Conservation (phyloP, 2,888 invertebrate genomes). For the Xylocampa areola region DNA sequence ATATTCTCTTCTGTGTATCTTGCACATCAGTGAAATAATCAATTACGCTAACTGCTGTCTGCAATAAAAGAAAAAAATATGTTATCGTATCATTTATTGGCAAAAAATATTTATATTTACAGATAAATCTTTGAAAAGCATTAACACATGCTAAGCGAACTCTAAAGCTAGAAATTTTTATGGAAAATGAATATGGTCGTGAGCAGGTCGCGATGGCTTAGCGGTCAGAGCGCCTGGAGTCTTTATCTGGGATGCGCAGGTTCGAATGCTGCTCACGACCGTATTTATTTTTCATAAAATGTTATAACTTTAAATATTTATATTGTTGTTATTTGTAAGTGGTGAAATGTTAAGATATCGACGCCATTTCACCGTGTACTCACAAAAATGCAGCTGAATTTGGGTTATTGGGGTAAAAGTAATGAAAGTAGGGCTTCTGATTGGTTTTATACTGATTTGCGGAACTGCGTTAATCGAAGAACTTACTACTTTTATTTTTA, state of each 20-base stretch:
- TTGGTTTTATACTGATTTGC: constrained; percentile 43
- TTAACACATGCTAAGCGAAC: too few species aligned
- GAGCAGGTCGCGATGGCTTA: too few species aligned
- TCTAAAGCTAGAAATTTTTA: too few species aligned
- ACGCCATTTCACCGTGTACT: constrained; percentile 28
- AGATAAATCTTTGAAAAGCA: too few species aligned
- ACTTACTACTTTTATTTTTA: constrained; percentile 2
- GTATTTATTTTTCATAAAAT: too few species aligned
- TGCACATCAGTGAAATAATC: constrained; percentile 22
- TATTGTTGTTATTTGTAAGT: constrained; percentile 35
- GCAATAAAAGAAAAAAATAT: constrained; percentile 44
- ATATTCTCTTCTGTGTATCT: constrained; percentile 9
- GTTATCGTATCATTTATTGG: constrained; percentile 31
- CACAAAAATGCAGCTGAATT: constrained; percentile 29
- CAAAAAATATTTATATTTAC: too few species aligned
- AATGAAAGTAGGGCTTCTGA: constrained; percentile 44
- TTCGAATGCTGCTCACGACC: too few species aligned
- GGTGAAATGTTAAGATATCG: constrained; percentile 38
- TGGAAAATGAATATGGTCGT: too few species aligned
- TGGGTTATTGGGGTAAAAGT: constrained; percentile 47
- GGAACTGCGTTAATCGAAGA: constrained; percentile 21
- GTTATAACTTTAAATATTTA: too few species aligned
- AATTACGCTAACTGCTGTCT: constrained; percentile 21
- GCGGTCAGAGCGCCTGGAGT: too few species aligned
- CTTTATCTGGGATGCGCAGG: too few species aligned